A percentile compares a stretch with the other conserved stretches of the same genome.
These are phyloP conservation scores for Chionomys nivalis DNA, from an alignment of 2,113 vertebrate genomes.

Conservation along the genomic window DNA sequence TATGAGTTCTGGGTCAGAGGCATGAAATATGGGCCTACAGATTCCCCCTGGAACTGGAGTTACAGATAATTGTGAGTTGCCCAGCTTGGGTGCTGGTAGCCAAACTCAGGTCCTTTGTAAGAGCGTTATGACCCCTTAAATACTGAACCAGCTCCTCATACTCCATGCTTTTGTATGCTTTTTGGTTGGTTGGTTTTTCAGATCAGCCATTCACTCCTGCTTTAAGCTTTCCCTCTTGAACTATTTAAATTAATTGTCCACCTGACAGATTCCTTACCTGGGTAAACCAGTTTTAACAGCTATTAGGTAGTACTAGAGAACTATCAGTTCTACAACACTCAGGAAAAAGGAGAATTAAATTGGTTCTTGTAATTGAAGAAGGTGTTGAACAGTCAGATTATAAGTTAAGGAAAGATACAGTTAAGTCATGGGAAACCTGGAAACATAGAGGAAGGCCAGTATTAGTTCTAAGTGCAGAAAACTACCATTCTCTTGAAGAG, in stretches of 20 bases:
- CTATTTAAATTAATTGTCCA: neutral
- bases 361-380: conserved; percentile 22
- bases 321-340: neutral
- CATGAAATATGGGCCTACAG: neutral
- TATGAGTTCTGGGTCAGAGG: neutral
- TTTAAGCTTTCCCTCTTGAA: neutral
- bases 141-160: neutral
- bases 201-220: neutral
- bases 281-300: neutral
- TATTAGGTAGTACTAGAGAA: neutral
- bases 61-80: neutral
- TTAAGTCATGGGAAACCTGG: neutral
- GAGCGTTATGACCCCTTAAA: neutral
- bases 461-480: conserved; percentile 1
- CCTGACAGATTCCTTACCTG: neutral
- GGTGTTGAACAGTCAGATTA: neutral
- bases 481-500: conserved; percentile 2
- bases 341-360: conserved; percentile 50
- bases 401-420: neutral
- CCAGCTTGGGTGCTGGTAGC: neutral
- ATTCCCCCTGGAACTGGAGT: neutral
- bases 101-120: neutral
- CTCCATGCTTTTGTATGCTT: neutral
- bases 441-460: neutral
- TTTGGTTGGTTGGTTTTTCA: neutral